Percentiles rank a stretch among this genome's conserved stretches.
These are phyloP conservation scores for Chrysomela aeneicollis DNA, from an alignment of 2,888 invertebrate species.

Conservation along the genomic window DNA sequence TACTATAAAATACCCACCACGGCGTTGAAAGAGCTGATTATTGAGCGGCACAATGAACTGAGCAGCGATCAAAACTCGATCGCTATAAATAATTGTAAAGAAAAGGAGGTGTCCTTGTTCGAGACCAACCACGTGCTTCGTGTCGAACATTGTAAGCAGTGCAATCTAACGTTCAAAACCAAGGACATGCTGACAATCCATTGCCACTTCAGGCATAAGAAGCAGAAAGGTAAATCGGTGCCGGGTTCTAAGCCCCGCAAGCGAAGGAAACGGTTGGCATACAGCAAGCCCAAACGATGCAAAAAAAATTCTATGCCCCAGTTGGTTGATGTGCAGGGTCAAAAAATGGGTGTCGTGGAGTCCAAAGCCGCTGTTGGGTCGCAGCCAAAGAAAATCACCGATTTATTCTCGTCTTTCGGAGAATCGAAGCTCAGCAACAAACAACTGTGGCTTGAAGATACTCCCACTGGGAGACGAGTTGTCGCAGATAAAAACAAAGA, in stretches of 20 bases:
- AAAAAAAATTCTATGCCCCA: neutral
- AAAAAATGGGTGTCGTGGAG: neutral
- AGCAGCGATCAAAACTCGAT: neutral
- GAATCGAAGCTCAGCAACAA: neutral
- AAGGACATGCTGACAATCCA: slow-evolving; percentile 8
- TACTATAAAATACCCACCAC: slow-evolving; percentile 14
- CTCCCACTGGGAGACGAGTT: too few species aligned
- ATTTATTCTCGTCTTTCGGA: neutral
- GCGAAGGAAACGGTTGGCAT: neutral
- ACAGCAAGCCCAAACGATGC: neutral
- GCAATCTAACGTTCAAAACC: slow-evolving; percentile 7
- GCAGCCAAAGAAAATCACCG: neutral
- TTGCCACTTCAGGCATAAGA: slow-evolving; percentile 5
- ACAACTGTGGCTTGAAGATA: neutral
- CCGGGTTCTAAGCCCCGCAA: neutral
- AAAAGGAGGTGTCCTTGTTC: neutral
- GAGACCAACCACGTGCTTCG: neutral
- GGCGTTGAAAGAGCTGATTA: slow-evolving; percentile 13
- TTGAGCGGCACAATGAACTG: slow-evolving; percentile 2
- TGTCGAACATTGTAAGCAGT: neutral
- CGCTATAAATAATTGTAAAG: neutral
- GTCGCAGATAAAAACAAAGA: too few species aligned
- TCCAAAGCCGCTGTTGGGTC: neutral
- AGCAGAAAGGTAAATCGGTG: neutral
- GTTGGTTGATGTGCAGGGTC: too few species aligned